A percentile compares a stretch with the other conserved stretches of the same genome.
These are phyloP conservation scores for Dicrurus megarhynchus DNA, from an alignment of 2,113 vertebrate genomes.

Conservation along the genomic window DNA sequence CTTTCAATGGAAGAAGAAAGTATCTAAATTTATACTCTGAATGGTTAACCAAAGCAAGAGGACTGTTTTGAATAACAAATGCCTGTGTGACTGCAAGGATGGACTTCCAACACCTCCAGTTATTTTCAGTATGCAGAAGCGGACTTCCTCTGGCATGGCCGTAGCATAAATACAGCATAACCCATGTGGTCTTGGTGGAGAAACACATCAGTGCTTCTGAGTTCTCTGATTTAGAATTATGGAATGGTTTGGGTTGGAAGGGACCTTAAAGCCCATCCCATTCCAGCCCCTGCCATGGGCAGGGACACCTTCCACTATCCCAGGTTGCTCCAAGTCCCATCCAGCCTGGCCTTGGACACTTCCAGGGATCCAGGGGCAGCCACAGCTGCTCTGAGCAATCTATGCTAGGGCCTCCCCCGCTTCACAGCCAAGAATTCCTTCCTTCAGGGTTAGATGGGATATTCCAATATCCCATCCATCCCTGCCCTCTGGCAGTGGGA, in stretches of 20 bases:
- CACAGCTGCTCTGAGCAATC: background rate
- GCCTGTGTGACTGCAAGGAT: background rate
- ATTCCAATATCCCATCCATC: background rate
- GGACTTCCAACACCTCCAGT: background rate
- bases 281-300: background rate
- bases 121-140: background rate
- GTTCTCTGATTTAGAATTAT: background rate
- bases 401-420: background rate
- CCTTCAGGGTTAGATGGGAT: too few species aligned
- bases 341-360: background rate
- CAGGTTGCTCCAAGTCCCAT: rapidly evolving
- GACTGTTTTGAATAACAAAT: background rate
- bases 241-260: background rate
- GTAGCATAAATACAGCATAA: background rate
- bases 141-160: background rate
- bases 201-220: background rate
- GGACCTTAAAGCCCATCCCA: background rate
- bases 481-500: background rate
- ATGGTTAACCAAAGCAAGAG: background rate
- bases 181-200: background rate
- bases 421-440: background rate
- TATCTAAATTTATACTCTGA: background rate
- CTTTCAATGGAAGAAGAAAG: background rate
- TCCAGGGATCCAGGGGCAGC: background rate
- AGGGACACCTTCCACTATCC: background rate